A percentile compares a stretch with the other conserved stretches of the same genome.
These are phyloP conservation scores for Achroia grisella DNA, from an alignment of 1,140 invertebrate genomes.

Conservation along the genomic window DNA sequence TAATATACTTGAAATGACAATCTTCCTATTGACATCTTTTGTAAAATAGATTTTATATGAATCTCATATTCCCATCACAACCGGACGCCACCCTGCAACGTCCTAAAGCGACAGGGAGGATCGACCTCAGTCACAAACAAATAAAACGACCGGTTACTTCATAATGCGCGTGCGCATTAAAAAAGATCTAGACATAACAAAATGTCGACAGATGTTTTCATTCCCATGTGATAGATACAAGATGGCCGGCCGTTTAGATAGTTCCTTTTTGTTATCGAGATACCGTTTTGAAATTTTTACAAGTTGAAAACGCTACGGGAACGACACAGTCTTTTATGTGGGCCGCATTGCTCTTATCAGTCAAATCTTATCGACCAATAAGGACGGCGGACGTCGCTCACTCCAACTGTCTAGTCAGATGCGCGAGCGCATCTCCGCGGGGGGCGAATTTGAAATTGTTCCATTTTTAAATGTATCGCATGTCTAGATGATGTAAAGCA, in stretches of 20 bases:
- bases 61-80: no score
- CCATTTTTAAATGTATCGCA: slow-evolving; percentile 56
- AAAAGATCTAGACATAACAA: slow-evolving; percentile 30
- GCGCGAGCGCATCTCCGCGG: slow-evolving; percentile 43
- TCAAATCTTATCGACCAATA: slow-evolving; percentile 68
- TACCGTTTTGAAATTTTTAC: slow-evolving; percentile 60
- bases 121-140: no score
- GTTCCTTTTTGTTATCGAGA: slow-evolving; percentile 41
- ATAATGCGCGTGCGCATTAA: slow-evolving; percentile 24
- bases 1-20: no score
- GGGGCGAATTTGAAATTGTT: slow-evolving; percentile 54
- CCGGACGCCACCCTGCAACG: no score
- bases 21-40: no score
- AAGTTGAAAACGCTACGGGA: slow-evolving; percentile 40
- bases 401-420: slow-evolving; percentile 52
- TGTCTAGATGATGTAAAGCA: slow-evolving; percentile 44
- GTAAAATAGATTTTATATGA: no score
- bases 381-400: slow-evolving; percentile 66
- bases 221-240: slow-evolving; percentile 23
- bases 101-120: no score
- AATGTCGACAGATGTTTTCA: slow-evolving; percentile 30
- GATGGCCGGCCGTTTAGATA: slow-evolving; percentile 1
- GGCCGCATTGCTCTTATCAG: slow-evolving; percentile 53
- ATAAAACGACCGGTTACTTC: slow-evolving; percentile 8
- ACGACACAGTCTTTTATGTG: slow-evolving; percentile 54